phyloP scores from a whole-genome alignment of 2,888 invertebrate species.

The Eilema sororculum region DNA sequence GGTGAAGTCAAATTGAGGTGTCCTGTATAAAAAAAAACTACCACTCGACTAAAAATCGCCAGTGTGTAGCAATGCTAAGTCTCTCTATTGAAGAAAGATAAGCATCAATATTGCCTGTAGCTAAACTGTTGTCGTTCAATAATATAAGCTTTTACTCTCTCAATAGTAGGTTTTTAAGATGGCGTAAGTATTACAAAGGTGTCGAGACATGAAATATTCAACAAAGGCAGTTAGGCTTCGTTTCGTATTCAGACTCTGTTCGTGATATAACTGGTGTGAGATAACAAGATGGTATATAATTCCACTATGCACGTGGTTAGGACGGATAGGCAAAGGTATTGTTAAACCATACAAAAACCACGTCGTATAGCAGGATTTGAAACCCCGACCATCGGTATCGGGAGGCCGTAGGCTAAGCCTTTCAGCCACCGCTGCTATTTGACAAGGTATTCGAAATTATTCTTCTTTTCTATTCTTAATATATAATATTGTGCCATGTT shows the following conservation, averaged over 20 bases:
- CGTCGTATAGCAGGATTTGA: too few species aligned
- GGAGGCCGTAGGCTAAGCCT: too few species aligned
- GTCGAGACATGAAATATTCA: constrained; percentile 69
- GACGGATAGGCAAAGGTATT: too few species aligned
- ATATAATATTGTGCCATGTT: too few species aligned
- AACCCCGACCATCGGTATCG: too few species aligned
- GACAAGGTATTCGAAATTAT: too few species aligned
- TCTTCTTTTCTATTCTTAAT: too few species aligned
- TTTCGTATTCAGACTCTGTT: constrained; percentile 77
- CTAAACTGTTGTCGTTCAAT: background rate
- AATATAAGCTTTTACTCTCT: background rate
- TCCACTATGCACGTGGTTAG: constrained; percentile 4
- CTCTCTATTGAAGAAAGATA: background rate
- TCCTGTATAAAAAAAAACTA: too few species aligned
- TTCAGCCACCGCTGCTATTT: too few species aligned
- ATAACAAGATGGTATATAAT: constrained; percentile 21
- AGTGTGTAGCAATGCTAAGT: background rate
- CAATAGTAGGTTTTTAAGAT: background rate
- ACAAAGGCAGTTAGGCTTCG: constrained; percentile 59
- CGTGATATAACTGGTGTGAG: constrained; percentile 68
- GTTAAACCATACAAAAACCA: too few species aligned
- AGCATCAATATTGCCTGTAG: background rate
- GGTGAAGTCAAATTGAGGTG: too few species aligned
- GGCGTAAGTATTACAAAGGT: background rate
- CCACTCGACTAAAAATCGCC: background rate